These are phyloP conservation scores for Phymatocera aterrima DNA, from an alignment of 2,888 invertebrate species.

Conservation along the genomic window DNA sequence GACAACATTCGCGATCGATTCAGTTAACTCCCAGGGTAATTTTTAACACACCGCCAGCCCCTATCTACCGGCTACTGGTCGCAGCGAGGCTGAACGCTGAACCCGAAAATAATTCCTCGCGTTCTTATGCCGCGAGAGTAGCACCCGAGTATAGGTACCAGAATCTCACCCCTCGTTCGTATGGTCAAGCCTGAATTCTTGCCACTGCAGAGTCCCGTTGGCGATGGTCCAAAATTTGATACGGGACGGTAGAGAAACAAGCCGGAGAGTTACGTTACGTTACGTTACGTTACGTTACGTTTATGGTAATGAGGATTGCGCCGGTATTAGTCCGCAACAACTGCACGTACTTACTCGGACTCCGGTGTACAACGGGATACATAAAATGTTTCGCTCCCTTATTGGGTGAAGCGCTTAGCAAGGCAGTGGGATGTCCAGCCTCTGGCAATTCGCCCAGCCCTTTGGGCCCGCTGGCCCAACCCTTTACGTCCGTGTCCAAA, in stretches of 20 bases:
- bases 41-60: conserved; percentile 34
- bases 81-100: too few relatives aligned
- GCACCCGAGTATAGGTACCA: too few relatives aligned
- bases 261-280: too few relatives aligned
- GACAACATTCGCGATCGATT: conserved; percentile 2
- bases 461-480: conserved; percentile 30
- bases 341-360: conserved; percentile 5
- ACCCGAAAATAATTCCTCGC: conserved; percentile 11
- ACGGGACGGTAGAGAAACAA: conserved; percentile 36
- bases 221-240: conserved; percentile 41
- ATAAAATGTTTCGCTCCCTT: conserved; percentile 43
- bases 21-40: conserved; percentile 12
- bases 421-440: conserved; percentile 46
- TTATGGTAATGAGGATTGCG: conserved; percentile 54
- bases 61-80: too few relatives aligned
- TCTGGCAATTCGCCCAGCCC: conserved; percentile 45
- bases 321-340: conserved; percentile 1
- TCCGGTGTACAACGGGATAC: too few relatives aligned
- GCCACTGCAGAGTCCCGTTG: conserved; percentile 28
- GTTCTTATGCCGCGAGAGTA: background rate
- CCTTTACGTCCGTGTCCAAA: conserved; percentile 2
- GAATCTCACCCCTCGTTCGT: background rate
- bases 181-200: conserved; percentile 44
- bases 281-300: too few relatives aligned
- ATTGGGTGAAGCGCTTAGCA: conserved; percentile 44